Base-by-base conservation (phyloP, 2,888 invertebrate species). In the Linnaemya vulpina region DNA sequence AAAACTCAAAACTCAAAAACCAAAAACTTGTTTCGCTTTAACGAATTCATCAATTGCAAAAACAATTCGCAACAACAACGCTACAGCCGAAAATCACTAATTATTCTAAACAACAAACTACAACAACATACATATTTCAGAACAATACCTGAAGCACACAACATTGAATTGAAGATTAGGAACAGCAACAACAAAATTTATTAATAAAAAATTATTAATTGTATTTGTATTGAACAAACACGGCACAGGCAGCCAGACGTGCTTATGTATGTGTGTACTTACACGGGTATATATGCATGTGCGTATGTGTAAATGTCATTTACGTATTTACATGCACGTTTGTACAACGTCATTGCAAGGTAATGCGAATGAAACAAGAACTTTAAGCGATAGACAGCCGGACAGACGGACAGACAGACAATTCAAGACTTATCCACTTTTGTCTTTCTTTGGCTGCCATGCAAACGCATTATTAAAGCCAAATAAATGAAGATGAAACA, bases 151-250 rank as follows among this genome's bases (percentile, higher is more conserved):
- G 40, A 70, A 75, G n/a, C 25, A 49, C 17, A 63, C 62, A 83
- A 55, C 78, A 83, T 78, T 78, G 68, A 78, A 74, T 74, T 73
- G 22, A 68, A 77, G 77, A 83, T 83, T 83, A 83, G 60, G 73
- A 78, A 74, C 73, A 83, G 51, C 43, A 70, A 49, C n/a, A 58
- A 51, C 40, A 60, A 62, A 55, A 55, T 30, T 22, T 13, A 75
- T 25, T 22, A 63, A 51, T 53, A 49, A 67, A 13, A 40, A 58
- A 55, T 35, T 38, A 58, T 53, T 30, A 22, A 58, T 60, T n/a
- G 17, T 70, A 43, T 65, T 65, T 55, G 60, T 51, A 15, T 49
- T 25, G 9, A 30, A 20, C n/a, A 67, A 60, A 67, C 46, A 67
- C 62, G 25, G 38, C 20, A 53, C 10, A 30, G 30, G n/a, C 55